Conservation (phyloP, 1,140 invertebrate genomes). For the Cotesia vestalis region DNA sequence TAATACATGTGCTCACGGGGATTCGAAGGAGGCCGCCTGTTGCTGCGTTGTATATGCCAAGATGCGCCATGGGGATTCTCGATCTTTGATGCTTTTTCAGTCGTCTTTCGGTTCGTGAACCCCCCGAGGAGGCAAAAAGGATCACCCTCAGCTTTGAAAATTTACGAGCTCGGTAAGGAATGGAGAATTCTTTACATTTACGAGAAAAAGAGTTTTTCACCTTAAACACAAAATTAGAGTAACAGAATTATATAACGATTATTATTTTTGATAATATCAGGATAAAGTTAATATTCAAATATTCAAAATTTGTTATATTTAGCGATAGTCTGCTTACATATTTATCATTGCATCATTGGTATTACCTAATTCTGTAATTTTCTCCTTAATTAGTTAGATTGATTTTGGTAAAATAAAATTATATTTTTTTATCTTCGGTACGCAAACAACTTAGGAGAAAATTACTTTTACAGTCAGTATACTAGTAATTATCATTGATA, state of each 20-base stretch:
- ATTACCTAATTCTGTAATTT: too few relatives aligned
- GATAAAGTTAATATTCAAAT: too few relatives aligned
- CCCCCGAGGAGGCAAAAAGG: slow-evolving; percentile 36
- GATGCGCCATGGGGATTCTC: slow-evolving; percentile 56
- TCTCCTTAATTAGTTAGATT: too few relatives aligned
- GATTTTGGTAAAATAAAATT: too few relatives aligned
- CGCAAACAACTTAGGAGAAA: too few relatives aligned
- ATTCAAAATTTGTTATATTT: too few relatives aligned
- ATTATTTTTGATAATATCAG: neutral
- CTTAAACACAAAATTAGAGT: slow-evolving; percentile 19
- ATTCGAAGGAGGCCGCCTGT: slow-evolving; percentile 58
- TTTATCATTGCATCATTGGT: too few relatives aligned
- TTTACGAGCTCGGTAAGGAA: slow-evolving; percentile 37
- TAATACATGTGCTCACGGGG: slow-evolving; percentile 52
- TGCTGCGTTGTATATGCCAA: slow-evolving; percentile 48
- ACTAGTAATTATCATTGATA: too few relatives aligned
- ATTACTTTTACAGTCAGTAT: too few relatives aligned
- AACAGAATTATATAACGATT: slow-evolving; percentile 33
- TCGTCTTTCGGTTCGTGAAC: slow-evolving; percentile 33
- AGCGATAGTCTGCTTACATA: too few relatives aligned
- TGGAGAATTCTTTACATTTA: neutral
- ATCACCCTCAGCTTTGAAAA: slow-evolving; percentile 32
- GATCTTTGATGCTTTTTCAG: slow-evolving; percentile 39
- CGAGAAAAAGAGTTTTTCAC: slow-evolving; percentile 4
- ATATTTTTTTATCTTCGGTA: too few relatives aligned